These are phyloP conservation scores for Falco berigora DNA, from an alignment of 2,797 vertebrate genomes.

Conservation along the genomic window DNA sequence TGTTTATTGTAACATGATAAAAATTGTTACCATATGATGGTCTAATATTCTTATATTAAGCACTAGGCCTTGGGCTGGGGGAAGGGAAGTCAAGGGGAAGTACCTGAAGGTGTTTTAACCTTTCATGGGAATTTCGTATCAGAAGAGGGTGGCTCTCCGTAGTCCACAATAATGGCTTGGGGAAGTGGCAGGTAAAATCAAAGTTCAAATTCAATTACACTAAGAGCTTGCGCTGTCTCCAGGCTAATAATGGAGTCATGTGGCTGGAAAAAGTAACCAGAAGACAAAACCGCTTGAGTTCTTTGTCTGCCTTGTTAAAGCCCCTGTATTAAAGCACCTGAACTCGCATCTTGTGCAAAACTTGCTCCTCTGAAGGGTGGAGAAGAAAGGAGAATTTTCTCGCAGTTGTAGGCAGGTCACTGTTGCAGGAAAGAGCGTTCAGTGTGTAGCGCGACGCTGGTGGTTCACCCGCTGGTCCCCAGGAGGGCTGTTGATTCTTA, in stretches of 20 bases:
- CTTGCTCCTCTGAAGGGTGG: not conserved
- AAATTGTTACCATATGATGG: slow-evolving; percentile 70
- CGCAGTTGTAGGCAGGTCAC: fast-evolving
- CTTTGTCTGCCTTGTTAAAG: not conserved
- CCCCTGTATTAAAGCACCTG: not conserved
- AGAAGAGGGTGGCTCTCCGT: not conserved
- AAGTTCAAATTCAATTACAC: not conserved
- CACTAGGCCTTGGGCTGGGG: not conserved
- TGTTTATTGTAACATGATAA: slow-evolving; percentile 71
- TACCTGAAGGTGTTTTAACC: slow-evolving; percentile 21
- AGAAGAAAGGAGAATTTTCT: not conserved
- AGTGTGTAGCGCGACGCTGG: not conserved
- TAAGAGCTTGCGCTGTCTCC: not conserved
- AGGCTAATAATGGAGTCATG: not conserved
- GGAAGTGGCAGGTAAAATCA: not conserved
- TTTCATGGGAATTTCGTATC: not conserved
- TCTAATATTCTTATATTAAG: slow-evolving; percentile 29
- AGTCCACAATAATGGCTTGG: not conserved
- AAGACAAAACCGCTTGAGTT: not conserved
- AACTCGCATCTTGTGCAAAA: not conserved
- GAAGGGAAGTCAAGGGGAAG: not conserved
- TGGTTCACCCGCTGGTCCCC: not conserved
- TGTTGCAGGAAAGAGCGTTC: fast-evolving
- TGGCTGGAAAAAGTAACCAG: not conserved
- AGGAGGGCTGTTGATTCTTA: not conserved